phyloP scores from a whole-genome alignment of 2,113 vertebrate genomes.

The Pterophyllum scalare region DNA sequence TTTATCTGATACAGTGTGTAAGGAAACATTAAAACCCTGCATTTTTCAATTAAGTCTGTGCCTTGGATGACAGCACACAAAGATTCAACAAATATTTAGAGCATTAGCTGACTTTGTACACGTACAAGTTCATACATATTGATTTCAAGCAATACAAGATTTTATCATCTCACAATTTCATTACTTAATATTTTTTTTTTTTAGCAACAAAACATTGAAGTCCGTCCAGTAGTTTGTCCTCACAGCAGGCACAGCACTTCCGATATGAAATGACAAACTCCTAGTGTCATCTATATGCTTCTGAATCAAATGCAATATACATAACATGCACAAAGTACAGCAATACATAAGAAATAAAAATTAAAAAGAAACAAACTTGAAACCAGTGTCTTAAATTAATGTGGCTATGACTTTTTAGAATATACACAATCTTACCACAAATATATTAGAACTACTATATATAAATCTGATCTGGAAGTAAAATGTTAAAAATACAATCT shows the following conservation, averaged over 20 bases:
- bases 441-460: conserved; percentile 70
- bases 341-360: conserved; percentile 50
- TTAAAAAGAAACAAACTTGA: conserved; percentile 37
- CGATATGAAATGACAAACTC: conserved; percentile 50
- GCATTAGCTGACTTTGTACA: conserved; percentile 60
- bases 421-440: conserved; percentile 75
- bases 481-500: conserved; percentile 79
- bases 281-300: conserved; percentile 55
- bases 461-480: conserved; percentile 54
- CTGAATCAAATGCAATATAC: conserved; percentile 73
- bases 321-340: conserved; percentile 78
- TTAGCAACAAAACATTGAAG: conserved; percentile 28
- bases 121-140: conserved; percentile 53
- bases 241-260: conserved; percentile 63
- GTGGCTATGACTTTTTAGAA: conserved; percentile 66
- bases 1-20: conserved; percentile 43
- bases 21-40: conserved; percentile 47
- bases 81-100: conserved; percentile 40
- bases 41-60: conserved; percentile 45
- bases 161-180: conserved; percentile 42
- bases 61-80: conserved; percentile 33
- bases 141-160: conserved; percentile 60
- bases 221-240: conserved; percentile 64
- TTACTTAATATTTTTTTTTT: conserved; percentile 33
- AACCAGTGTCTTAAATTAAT: conserved; percentile 78